phyloP scores from a whole-genome alignment of 64 coral and sea anemone genomes.

The Hydrozoanthus tunicans region DNA sequence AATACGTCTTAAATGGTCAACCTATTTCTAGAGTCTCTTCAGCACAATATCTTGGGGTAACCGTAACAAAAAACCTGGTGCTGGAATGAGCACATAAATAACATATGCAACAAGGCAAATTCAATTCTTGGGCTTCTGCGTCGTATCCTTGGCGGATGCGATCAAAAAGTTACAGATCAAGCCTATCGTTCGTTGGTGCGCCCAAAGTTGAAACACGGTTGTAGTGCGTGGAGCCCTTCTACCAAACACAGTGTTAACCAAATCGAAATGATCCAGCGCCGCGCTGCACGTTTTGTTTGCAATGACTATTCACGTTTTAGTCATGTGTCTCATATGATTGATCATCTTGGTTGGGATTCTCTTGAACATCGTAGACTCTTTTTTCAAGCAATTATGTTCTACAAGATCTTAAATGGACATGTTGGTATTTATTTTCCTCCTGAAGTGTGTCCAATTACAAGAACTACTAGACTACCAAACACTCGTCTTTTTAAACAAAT shows the following conservation, averaged over 20 bases:
- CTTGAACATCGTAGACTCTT: not conserved
- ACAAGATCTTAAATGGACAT: not conserved
- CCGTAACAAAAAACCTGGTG: not conserved
- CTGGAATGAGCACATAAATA: not conserved
- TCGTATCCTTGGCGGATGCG: not conserved
- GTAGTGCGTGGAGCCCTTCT: not conserved
- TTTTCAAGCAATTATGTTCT: not conserved
- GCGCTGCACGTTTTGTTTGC: not conserved
- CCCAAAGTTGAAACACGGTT: not conserved
- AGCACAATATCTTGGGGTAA: not conserved
- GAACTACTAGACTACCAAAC: not conserved
- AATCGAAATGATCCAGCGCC: not conserved
- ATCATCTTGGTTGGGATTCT: not conserved
- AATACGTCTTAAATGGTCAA: not conserved
- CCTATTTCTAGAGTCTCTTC: not conserved
- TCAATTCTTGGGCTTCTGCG: not conserved
- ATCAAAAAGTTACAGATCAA: no score
- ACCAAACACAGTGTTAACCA: not conserved
- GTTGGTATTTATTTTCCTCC: not conserved
- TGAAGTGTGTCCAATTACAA: not conserved
- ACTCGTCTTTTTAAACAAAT: no score
- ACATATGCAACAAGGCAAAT: not conserved
- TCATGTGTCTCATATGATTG: not conserved
- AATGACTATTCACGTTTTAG: not conserved
- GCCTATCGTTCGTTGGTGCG: no score